Percentiles rank a stretch among this genome's conserved stretches.
Conservation (phyloP, 2,797 vertebrate species). For the Pygocentrus nattereri region DNA sequence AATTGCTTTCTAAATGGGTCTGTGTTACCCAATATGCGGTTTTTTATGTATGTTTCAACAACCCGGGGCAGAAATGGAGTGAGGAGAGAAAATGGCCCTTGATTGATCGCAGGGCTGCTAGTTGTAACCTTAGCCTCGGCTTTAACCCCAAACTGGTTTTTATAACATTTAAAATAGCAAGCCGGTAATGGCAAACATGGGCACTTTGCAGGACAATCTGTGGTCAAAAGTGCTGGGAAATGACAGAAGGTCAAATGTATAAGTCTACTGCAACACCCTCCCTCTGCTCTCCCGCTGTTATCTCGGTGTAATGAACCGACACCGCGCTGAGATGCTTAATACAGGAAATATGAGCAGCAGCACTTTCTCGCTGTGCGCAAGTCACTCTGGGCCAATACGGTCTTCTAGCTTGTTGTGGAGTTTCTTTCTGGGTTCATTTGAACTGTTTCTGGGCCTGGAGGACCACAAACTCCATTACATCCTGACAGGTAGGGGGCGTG, state of each 20-base stretch:
- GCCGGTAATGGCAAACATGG: slow-evolving; percentile 67
- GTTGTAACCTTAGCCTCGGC: slow-evolving; percentile 76
- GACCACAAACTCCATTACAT: slow-evolving; percentile 38
- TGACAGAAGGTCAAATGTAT: slow-evolving; percentile 77
- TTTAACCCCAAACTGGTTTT: slow-evolving; percentile 75
- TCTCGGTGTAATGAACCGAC: not conserved
- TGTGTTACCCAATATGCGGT: slow-evolving; percentile 84
- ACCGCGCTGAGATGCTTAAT: slow-evolving; percentile 13
- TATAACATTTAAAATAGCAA: slow-evolving; percentile 83
- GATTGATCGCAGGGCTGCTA: slow-evolving; percentile 79
- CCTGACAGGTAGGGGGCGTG: slow-evolving; percentile 22
- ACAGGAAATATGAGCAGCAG: slow-evolving; percentile 19
- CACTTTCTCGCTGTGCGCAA: not conserved
- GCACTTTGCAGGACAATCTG: slow-evolving; percentile 78
- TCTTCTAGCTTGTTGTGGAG: not conserved
- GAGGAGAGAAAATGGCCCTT: slow-evolving; percentile 72
- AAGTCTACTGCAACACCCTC: slow-evolving; percentile 71
- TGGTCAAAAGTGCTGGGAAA: slow-evolving; percentile 78
- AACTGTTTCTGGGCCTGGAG: slow-evolving; percentile 29
- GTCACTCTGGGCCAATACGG: slow-evolving; percentile 5
- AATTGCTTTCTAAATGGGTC: slow-evolving; percentile 82
- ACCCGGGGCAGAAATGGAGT: slow-evolving; percentile 74
- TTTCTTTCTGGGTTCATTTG: slow-evolving; percentile 16
- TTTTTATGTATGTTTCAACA: slow-evolving; percentile 76
- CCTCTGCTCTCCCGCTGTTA: slow-evolving; percentile 28